Evolutionary conservation across 2,113 vertebrate species (phyloP).

Genomic region (Paracanthobrama guichenoti): DNA sequence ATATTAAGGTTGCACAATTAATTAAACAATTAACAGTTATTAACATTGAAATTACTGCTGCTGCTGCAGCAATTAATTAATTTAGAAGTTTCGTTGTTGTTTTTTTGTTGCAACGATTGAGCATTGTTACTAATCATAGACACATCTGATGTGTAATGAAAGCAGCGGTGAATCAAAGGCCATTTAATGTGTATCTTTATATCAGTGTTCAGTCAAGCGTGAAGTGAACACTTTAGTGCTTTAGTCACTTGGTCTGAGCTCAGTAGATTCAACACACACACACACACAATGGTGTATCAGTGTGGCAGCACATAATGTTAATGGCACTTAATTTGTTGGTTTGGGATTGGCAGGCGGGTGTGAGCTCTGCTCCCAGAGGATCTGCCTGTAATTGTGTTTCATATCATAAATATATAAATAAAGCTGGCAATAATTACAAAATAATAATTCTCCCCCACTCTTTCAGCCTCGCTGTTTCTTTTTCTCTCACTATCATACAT

Average conservation of each 20-base stretch:
- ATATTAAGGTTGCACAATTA: background rate
- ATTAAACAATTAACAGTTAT: background rate
- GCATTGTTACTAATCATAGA: background rate
- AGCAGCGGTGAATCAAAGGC: background rate
- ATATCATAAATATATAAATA: constrained; percentile 42
- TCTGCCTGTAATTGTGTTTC: constrained; percentile 37
- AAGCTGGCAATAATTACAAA: constrained; percentile 48
- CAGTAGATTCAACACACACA: constrained; percentile 1
- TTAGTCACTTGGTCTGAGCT: constrained; percentile 5
- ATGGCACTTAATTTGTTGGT: constrained; percentile 43
- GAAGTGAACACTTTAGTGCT: background rate
- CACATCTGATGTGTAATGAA: background rate
- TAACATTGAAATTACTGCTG: background rate
- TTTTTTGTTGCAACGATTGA: background rate
- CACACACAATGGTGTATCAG: constrained; percentile 13
- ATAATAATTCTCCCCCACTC: constrained; percentile 9
- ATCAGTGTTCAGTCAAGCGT: background rate
- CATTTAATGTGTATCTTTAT: background rate
- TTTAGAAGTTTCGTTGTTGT: background rate
- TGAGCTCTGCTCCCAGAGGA: constrained; percentile 29
- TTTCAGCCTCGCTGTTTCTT: background rate
- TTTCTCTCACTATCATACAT: background rate
- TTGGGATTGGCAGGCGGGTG: constrained; percentile 16
- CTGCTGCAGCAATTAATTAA: background rate
- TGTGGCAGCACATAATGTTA: constrained; percentile 37